Percentiles rank a stretch among this genome's conserved stretches.
Evolutionary conservation across 2,888 invertebrate species (phyloP).

Genomic region (Dilophus febrilis): DNA sequence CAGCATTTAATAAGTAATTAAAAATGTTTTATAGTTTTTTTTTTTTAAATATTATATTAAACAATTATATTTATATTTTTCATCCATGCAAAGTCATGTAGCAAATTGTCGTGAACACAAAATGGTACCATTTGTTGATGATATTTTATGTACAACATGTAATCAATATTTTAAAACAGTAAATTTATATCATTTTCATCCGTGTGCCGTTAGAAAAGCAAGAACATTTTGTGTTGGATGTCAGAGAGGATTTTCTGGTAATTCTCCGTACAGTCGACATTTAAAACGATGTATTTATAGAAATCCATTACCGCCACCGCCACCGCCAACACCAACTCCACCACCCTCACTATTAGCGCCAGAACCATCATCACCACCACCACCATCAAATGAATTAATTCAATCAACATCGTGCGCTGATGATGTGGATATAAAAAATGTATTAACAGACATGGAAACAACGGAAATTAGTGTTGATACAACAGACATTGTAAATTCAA

Average conservation of each 20-base stretch:
- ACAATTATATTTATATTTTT: conserved; percentile 1
- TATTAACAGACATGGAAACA: not conserved
- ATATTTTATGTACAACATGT: conserved; percentile 24
- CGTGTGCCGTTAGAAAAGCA: too few relatives aligned
- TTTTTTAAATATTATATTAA: not conserved
- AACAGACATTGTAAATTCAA: too few relatives aligned
- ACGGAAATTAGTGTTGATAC: not conserved
- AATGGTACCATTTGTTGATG: conserved; percentile 11
- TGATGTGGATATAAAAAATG: not conserved
- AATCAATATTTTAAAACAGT: conserved; percentile 23
- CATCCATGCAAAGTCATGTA: conserved; percentile 8
- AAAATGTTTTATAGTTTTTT: not conserved
- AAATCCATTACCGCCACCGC: conserved; percentile 4
- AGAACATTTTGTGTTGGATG: too few relatives aligned
- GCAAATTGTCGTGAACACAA: conserved; percentile 1
- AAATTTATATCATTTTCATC: conserved; percentile 26
- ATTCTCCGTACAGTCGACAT: too few relatives aligned
- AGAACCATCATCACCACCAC: not conserved
- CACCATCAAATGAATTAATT: not conserved
- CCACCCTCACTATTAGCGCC: not conserved
- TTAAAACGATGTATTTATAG: conserved; percentile 17
- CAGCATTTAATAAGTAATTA: conserved; percentile 11
- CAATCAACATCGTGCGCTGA: not conserved
- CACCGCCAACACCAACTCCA: not conserved
- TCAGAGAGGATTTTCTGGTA: too few relatives aligned